Evolutionary conservation across 2,888 invertebrate species (phyloP), one percentile per base, ranked within the genome.

Genomic region (Drosophila neotestacea): DNA sequence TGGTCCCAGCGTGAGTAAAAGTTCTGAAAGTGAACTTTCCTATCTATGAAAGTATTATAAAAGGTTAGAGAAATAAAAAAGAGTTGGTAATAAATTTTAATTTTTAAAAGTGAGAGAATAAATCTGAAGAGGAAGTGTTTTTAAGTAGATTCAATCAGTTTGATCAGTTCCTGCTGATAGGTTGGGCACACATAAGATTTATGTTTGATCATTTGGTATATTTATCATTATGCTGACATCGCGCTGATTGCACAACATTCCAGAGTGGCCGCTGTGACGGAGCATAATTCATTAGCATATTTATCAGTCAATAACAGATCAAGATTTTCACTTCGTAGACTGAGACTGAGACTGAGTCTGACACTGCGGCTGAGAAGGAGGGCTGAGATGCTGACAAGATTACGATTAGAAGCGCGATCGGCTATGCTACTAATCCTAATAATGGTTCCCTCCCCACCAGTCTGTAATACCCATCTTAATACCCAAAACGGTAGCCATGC

Each of bases 401-500:
- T 64, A 61, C 55, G 70, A 50, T 74, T 61, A 58, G 50, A 36
- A 58, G 59, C 52, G 16, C 38, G 56, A 78, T 68, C 73, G 50
- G 55, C 42, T 30, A 42, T 54, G 58, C 70, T 52, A 34, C 58
- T 62, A 63, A 63, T 56, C 63, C 63, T 30, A 32, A 58, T 63
- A 63, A 63, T 63, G 32, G 56, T 22, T 3, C 6, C 27, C 52
- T 28, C 9, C n/a, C 39, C n/a, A 4, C 22, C 41, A 22, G 2
- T n/a, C 46, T 2, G 13, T 38, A 28, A 52, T 44, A 30, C 54
- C 27, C 38, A n/a, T 38, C 51, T 11, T 55, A 69, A 42, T 41
- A 44, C 56, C 47, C 52, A 48, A 63, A 79, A 79, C 77, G 77
- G 77, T 77, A 76, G 77, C 77, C 80, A 77, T 79, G 80, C 77